Conservation (phyloP, 2,888 invertebrate species). For the Dryobota labecula region DNA sequence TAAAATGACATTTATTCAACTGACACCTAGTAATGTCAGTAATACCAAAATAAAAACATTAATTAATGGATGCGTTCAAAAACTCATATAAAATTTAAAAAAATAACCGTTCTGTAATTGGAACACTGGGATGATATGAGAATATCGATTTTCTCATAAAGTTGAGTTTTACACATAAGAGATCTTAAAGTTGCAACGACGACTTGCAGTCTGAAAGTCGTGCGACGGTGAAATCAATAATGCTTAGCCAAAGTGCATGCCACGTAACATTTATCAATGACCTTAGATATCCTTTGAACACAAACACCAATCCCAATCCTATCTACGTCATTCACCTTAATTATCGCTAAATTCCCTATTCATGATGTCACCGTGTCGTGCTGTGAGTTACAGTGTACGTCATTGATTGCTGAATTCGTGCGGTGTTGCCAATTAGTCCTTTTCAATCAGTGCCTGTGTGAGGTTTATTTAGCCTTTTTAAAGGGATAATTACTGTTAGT, state of each 20-base stretch:
- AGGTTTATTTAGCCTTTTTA: slow-evolving; percentile 60
- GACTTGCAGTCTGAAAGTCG: not conserved
- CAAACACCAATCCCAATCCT: not conserved
- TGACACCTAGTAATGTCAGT: too few relatives aligned
- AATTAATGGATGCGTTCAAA: too few relatives aligned
- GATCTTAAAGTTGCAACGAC: too few relatives aligned
- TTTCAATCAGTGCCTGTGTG: slow-evolving; percentile 71
- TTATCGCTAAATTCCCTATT: slow-evolving; percentile 71
- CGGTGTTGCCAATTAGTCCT: slow-evolving; percentile 76
- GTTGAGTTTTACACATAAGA: too few relatives aligned
- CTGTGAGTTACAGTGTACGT: slow-evolving; percentile 64
- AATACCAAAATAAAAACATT: too few relatives aligned
- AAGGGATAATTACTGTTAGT: slow-evolving; percentile 43
- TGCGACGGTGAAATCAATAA: not conserved
- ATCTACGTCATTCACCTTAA: slow-evolving; percentile 63
- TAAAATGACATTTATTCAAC: too few relatives aligned
- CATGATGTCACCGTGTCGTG: slow-evolving; percentile 65
- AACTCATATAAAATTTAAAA: too few relatives aligned
- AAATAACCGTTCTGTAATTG: too few relatives aligned
- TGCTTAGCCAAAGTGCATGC: not conserved
- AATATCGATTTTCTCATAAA: too few relatives aligned
- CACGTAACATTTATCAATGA: too few relatives aligned
- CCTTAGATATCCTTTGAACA: not conserved
- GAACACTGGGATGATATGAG: too few relatives aligned
- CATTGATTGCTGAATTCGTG: slow-evolving; percentile 74